Evolutionary conservation across 2,113 vertebrate species (phyloP), one percentile per base, ranked within the genome.

Genomic region (Ophthalmolycus amberensis): DNA sequence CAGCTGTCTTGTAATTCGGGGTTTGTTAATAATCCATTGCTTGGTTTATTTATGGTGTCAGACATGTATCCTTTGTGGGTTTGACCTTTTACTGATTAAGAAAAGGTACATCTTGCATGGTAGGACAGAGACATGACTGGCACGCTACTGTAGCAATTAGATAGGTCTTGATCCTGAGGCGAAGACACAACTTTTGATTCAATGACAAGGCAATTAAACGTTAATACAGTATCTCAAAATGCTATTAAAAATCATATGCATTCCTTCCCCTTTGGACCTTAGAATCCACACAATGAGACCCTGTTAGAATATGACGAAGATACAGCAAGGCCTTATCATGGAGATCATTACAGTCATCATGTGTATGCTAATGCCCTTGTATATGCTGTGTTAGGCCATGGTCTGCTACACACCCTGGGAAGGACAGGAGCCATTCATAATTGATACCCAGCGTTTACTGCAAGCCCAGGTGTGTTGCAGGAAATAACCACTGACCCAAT

Each of bases 401-500:
- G 85, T 85, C 84, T 83, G 84, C 79, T 69, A 82, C 78, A 70
- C 81, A 85, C 52, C 70, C 70, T 37, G 81, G 54, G 68, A 76
- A 90, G 79, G 90, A 91, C 87, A 93, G 77, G 64, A 89, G 88
- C 75, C 89, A 91, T 94, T 89, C 87, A 93, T 95, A 94, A 95
- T 95, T 94, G 93, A 95, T 89, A 92, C 80, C 77, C 77, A 77
- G 27, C 69, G 81, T 88, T 94, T 95, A 91, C 89, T 85, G 90
- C 80, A 82, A 89, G 88, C 93, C 89, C 94, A 95, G 94, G 94
- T 95, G 94, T 92, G 83, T 90, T 82, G 89, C 91, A 94, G 93
- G 93, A 93, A 94, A 91, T 88, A 93, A 89, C 89, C 88, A 90
- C 88, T 93, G 93, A 94, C 94, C 94, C 91, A 94, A 92, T 94